Evolutionary conservation across 2,797 vertebrate species (phyloP).

Genomic region (Echeneis naucrates): DNA sequence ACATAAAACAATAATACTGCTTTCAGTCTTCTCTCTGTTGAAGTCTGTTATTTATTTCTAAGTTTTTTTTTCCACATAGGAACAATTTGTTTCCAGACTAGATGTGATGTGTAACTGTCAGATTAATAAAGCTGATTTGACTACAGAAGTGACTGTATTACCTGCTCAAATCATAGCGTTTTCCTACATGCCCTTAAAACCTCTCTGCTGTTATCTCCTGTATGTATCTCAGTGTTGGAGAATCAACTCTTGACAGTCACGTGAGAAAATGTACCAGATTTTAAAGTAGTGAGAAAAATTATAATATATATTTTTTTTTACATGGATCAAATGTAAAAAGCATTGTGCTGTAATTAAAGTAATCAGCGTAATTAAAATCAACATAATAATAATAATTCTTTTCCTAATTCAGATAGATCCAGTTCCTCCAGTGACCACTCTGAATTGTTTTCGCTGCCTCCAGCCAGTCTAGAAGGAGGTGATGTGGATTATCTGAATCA

Average conservation of each 20-base stretch:
- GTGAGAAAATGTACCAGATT: background rate
- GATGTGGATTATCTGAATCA: conserved; percentile 81
- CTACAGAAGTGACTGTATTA: background rate
- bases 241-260: too few relatives aligned
- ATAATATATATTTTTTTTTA: too few relatives aligned
- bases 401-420: conserved; percentile 65
- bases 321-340: too few relatives aligned
- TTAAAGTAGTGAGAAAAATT: background rate
- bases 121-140: background rate
- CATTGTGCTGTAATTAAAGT: too few relatives aligned
- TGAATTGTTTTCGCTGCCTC: conserved; percentile 71
- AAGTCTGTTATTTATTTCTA: too few relatives aligned
- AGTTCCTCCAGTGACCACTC: conserved; percentile 71
- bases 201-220: too few relatives aligned
- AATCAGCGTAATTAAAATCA: too few relatives aligned
- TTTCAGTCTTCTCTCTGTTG: background rate
- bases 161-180: background rate
- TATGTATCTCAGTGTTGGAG: too few relatives aligned
- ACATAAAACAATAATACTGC: background rate
- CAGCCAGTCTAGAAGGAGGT: conserved; percentile 64
- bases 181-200: too few relatives aligned
- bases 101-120: background rate
- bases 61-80: too few relatives aligned
- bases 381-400: background rate
- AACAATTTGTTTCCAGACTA: background rate